Base-by-base conservation (phyloP, 2,113 vertebrate genomes). In the Melanerpes aurifrons region DNA sequence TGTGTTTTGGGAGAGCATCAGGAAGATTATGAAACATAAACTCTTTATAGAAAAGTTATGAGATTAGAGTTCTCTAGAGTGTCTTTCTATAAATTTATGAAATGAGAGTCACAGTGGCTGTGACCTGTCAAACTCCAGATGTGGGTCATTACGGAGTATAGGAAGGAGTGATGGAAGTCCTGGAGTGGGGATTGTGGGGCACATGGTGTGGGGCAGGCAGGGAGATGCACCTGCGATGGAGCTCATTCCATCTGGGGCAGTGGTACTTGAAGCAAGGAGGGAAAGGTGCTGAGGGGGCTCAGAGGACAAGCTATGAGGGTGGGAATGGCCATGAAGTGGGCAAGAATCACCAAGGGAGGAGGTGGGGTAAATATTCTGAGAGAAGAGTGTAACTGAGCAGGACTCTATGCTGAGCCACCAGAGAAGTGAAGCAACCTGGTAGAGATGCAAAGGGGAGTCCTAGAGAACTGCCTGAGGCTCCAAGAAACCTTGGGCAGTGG, bases 201-300 rank as follows among this genome's bases (percentile, higher is more conserved):
- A 37, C 20, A 28, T 28, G 15, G 12, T 15, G 21, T 57, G 53
- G 31, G 29, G 4, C 45, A 66, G 37, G 40, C 22, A 58, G 64
- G 31, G 15, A 78, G n/a, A 48, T 56, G n/a, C 32, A 35, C 31
- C 72, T 43, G 10, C n/a, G 71, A 16, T 0, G 1, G 5, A 3
- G 48, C 18, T 77, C 50, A 35, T 78, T 89, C 54, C 29, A 11
- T 10, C 15, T 64, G 61, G 66, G 31, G 4, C 56, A 69, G 89
- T 12, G 7, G 20, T 61, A 32, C 24, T 48, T 43, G 85, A 31
- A 77, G 24, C 56, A 69, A 73, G 35, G 56, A 77, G n/a, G 6
- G n/a, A 29, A 77, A 14, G 28, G 35, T 59, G 48, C 5, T 0
- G 0, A 64, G 61, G 28, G 10, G 15, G 3, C 62, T 94, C 62